Evolutionary conservation across 2,888 invertebrate genomes (phyloP).

Genomic region (Scaptomyza caliginosa): DNA sequence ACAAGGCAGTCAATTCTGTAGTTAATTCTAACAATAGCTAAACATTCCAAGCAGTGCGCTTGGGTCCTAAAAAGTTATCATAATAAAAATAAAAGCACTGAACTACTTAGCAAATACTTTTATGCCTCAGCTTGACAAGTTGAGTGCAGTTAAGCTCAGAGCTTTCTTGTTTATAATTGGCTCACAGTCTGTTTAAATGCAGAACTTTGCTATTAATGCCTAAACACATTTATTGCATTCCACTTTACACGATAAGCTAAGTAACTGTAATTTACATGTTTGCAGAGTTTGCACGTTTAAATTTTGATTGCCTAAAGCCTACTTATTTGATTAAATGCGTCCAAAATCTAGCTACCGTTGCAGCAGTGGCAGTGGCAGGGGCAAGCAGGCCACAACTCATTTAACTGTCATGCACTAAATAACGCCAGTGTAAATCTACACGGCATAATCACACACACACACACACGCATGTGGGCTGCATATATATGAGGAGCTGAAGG

Average conservation of each 20-base stretch:
- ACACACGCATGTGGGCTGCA: constrained; percentile 7
- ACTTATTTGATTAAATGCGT: constrained; percentile 61
- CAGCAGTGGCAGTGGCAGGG: background rate
- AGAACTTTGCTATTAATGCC: constrained; percentile 14
- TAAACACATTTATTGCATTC: constrained; percentile 1
- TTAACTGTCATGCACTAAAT: constrained; percentile 79
- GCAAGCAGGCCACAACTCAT: constrained; percentile 73
- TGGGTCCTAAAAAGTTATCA: background rate
- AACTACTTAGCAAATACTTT: too few relatives aligned
- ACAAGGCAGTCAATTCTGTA: background rate
- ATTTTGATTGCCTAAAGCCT: constrained; percentile 43
- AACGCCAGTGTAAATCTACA: constrained; percentile 70
- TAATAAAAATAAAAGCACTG: constrained; percentile 9
- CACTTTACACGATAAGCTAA: constrained; percentile 7
- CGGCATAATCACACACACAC: constrained; percentile 23
- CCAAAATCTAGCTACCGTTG: constrained; percentile 55
- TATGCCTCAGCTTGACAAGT: too few relatives aligned
- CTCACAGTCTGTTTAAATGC: too few relatives aligned
- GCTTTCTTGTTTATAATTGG: too few relatives aligned
- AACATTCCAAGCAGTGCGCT: background rate
- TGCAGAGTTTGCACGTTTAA: constrained; percentile 20
- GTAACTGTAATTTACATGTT: constrained; percentile 30
- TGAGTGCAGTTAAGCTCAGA: too few relatives aligned
- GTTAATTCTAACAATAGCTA: background rate
- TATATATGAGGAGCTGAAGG: constrained; percentile 41